These are phyloP conservation scores for Rana temporaria DNA, from an alignment of 2,113 vertebrate genomes.

Conservation along the genomic window DNA sequence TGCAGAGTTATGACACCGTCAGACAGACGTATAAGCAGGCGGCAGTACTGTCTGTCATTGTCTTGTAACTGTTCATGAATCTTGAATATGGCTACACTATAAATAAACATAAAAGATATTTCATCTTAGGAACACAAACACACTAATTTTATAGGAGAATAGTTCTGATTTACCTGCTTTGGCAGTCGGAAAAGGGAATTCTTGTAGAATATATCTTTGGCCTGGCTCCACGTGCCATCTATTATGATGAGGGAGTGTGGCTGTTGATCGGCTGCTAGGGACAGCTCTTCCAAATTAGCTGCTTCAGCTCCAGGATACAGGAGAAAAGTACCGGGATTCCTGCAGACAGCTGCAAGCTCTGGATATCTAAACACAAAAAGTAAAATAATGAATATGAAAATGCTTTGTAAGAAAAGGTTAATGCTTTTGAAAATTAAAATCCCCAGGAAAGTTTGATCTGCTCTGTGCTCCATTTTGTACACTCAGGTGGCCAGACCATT, in stretches of 20 bases:
- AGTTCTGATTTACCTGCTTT: conserved; percentile 81
- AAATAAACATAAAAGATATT: conserved; percentile 20
- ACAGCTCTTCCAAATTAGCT: conserved; percentile 83
- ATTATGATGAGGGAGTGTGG: conserved; percentile 88
- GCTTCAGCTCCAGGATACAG: conserved; percentile 91
- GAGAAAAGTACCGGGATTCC: conserved; percentile 82
- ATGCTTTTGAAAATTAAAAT: too few relatives aligned
- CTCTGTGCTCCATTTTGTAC: too few relatives aligned
- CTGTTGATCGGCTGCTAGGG: conserved; percentile 65
- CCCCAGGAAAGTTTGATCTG: too few relatives aligned
- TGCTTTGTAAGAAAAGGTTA: too few relatives aligned
- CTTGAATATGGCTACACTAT: conserved; percentile 13
- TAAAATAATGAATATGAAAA: conserved; percentile 12
- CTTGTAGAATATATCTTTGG: conserved; percentile 96
- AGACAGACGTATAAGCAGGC: conserved; percentile 26
- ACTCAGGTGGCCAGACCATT: too few relatives aligned
- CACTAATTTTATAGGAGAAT: conserved; percentile 15
- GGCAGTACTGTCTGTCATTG: conserved; percentile 4
- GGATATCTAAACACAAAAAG: conserved; percentile 77
- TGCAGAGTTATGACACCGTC: conserved; percentile 34
- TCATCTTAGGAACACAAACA: conserved; percentile 17
- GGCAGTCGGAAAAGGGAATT: conserved; percentile 90
- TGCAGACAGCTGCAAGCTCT: conserved; percentile 88
- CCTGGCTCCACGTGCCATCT: conserved; percentile 97
- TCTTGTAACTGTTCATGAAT: conserved; percentile 18